phyloP scores from a whole-genome alignment of 1,140 invertebrate species.

The Tetraneura akinire region DNA sequence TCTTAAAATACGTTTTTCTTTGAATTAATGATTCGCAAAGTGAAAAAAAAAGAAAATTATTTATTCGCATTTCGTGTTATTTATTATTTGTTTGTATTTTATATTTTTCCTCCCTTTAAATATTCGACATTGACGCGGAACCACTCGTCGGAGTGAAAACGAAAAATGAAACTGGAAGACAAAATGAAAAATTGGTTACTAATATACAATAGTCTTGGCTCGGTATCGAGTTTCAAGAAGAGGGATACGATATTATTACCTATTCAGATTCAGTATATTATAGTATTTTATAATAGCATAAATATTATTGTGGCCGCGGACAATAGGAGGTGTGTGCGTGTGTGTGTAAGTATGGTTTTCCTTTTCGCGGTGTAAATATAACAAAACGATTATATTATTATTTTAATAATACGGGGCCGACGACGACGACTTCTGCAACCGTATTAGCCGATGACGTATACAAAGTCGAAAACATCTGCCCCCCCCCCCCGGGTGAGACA shows the following conservation, averaged over 20 bases:
- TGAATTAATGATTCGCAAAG: too few relatives aligned
- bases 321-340: neutral
- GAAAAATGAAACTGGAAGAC: neutral
- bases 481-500: too few relatives aligned
- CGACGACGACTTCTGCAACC: neutral
- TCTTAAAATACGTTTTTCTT: too few relatives aligned
- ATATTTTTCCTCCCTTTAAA: too few relatives aligned
- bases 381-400: conserved; percentile 28
- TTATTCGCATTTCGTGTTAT: neutral
- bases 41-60: neutral
- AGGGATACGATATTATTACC: too few relatives aligned
- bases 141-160: neutral
- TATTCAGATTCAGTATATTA: too few relatives aligned
- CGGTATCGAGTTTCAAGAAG: neutral
- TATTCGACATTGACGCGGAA: neutral
- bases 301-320: conserved; percentile 31
- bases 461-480: conserved; percentile 34
- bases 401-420: neutral
- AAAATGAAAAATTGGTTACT: neutral
- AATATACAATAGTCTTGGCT: neutral
- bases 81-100: too few relatives aligned
- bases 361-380: too few relatives aligned
- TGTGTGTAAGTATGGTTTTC: conserved; percentile 14
- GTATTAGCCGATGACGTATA: neutral
- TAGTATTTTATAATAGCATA: neutral